phyloP scores from a whole-genome alignment of 2,113 vertebrate species.

The Lophotis ruficrista region DNA sequence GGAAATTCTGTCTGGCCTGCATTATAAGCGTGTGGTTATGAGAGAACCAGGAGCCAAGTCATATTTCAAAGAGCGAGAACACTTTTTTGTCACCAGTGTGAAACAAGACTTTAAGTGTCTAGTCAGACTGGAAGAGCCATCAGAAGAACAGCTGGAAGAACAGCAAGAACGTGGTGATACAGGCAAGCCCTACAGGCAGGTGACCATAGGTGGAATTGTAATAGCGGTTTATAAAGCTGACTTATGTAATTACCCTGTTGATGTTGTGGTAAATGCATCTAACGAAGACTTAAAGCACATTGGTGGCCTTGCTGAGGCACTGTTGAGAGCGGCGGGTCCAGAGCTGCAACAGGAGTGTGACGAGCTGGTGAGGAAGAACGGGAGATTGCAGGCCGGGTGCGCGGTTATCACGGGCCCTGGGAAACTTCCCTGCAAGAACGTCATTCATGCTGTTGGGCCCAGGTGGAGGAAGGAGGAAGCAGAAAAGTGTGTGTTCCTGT shows the following conservation, averaged over 20 bases:
- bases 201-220: conserved; percentile 61
- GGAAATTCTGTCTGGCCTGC: conserved; percentile 39
- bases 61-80: conserved; percentile 71
- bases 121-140: conserved; percentile 72
- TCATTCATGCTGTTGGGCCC: conserved; percentile 85
- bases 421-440: conserved; percentile 71
- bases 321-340: conserved; percentile 79
- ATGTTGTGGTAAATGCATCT: conserved; percentile 80
- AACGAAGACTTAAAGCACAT: conserved; percentile 70
- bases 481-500: neutral
- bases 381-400: conserved; percentile 48
- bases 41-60: conserved; percentile 76
- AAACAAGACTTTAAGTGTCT: conserved; percentile 71
- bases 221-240: conserved; percentile 76
- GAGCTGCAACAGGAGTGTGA: conserved; percentile 77
- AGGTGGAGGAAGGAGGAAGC: conserved; percentile 3
- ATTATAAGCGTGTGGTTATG: conserved; percentile 53
- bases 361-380: neutral
- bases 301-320: conserved; percentile 68
- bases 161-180: neutral
- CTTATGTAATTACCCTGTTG: conserved; percentile 71
- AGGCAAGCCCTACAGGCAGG: conserved; percentile 51
- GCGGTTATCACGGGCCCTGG: conserved; percentile 71
- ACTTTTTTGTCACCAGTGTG: neutral
- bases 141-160: neutral